Conservation (phyloP, 2,888 invertebrate species). For the Saturnia pavonia region DNA sequence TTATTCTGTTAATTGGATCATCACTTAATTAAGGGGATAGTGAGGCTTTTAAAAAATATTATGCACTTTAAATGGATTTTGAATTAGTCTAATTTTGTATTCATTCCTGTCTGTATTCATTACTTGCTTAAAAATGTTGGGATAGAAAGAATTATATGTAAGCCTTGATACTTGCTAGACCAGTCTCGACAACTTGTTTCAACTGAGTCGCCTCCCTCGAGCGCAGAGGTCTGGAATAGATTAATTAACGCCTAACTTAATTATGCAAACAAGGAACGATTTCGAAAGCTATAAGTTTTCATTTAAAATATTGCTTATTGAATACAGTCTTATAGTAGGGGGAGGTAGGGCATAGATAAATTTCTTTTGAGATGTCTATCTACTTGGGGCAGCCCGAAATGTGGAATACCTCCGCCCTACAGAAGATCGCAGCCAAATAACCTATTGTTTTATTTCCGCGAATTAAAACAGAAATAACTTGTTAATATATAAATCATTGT, state of each 20-base stretch:
- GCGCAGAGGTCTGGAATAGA: background rate
- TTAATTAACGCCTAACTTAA: background rate
- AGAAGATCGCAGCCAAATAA: too few relatives aligned
- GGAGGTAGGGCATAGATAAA: too few relatives aligned
- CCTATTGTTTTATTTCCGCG: too few relatives aligned
- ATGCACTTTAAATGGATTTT: background rate
- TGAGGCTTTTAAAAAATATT: background rate
- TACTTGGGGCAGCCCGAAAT: too few relatives aligned
- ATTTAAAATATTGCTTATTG: background rate
- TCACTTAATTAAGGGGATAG: conserved; percentile 4
- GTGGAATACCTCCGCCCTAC: too few relatives aligned
- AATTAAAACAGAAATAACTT: too few relatives aligned
- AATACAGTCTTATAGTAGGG: background rate
- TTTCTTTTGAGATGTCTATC: too few relatives aligned
- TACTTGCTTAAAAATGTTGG: background rate
- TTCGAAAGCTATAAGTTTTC: background rate
- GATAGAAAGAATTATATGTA: background rate
- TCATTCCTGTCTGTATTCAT: conserved; percentile 5
- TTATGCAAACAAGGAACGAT: background rate
- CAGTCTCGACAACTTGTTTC: background rate
- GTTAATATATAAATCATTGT: too few relatives aligned
- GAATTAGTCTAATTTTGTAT: conserved; percentile 21
- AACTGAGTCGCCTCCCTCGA: background rate
- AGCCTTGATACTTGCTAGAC: background rate
- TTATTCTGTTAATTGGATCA: conserved; percentile 5